phyloP scores from a whole-genome alignment of 2,888 invertebrate species.

The Euzetes globulus region DNA sequence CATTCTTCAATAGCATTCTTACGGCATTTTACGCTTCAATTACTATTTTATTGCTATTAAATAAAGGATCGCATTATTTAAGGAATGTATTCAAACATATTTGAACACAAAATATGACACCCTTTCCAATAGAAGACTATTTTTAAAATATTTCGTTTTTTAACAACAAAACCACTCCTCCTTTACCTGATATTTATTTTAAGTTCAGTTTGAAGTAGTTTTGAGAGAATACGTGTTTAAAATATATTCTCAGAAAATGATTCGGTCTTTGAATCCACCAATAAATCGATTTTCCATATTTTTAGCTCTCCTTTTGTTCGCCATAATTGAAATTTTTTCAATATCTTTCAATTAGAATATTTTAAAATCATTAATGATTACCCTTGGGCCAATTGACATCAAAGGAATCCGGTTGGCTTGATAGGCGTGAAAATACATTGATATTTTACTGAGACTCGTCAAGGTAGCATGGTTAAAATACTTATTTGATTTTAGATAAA shows the following conservation, averaged over 20 bases:
- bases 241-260: too few species aligned
- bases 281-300: too few species aligned
- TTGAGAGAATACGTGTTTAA: too few species aligned
- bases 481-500: too few species aligned
- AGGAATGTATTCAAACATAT: neutral
- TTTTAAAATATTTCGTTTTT: neutral
- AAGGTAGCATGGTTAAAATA: too few species aligned
- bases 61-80: neutral
- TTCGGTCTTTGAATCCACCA: too few species aligned
- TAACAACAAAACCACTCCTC: neutral
- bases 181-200: neutral
- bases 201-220: neutral
- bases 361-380: too few species aligned
- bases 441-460: too few species aligned
- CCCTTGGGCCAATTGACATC: too few species aligned
- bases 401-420: too few species aligned
- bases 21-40: neutral
- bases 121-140: neutral
- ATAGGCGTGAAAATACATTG: too few species aligned
- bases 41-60: constrained; percentile 1
- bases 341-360: too few species aligned
- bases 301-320: neutral
- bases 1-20: constrained; percentile 13
- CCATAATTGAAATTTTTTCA: neutral
- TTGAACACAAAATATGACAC: neutral